Conservation (phyloP, 2,113 vertebrate species). For the Fulmarus glacialis region DNA sequence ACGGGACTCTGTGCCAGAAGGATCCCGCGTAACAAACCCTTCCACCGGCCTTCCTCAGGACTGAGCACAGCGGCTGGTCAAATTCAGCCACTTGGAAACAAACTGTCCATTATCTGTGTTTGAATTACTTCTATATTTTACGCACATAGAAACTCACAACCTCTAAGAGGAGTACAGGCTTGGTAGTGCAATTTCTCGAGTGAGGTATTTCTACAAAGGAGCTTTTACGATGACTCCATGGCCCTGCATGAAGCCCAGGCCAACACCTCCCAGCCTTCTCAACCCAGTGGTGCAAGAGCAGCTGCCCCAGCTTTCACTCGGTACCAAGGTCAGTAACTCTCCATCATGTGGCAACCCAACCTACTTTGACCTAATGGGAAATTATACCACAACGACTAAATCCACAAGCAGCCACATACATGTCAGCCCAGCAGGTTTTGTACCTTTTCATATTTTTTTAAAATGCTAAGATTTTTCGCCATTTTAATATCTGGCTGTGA, state of each 20-base stretch:
- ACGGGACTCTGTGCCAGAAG: accelerated
- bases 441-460: not conserved
- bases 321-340: too few relatives aligned
- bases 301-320: accelerated
- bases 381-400: not conserved
- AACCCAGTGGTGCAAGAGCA: not conserved
- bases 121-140: not conserved
- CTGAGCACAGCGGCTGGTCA: accelerated
- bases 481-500: not conserved
- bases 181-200: accelerated
- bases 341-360: not conserved
- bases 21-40: accelerated
- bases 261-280: too few relatives aligned
- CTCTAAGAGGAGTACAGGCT: not conserved
- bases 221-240: accelerated
- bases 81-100: not conserved
- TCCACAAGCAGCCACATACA: not conserved
- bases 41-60: not conserved
- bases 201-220: not conserved
- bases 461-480: not conserved
- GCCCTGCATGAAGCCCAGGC: not conserved
- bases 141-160: not conserved
- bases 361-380: not conserved
- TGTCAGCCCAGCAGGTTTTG: not conserved
- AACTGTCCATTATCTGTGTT: accelerated